Base-by-base conservation (phyloP, 2,113 vertebrate genomes). In the Microcebus ravelobensis region DNA sequence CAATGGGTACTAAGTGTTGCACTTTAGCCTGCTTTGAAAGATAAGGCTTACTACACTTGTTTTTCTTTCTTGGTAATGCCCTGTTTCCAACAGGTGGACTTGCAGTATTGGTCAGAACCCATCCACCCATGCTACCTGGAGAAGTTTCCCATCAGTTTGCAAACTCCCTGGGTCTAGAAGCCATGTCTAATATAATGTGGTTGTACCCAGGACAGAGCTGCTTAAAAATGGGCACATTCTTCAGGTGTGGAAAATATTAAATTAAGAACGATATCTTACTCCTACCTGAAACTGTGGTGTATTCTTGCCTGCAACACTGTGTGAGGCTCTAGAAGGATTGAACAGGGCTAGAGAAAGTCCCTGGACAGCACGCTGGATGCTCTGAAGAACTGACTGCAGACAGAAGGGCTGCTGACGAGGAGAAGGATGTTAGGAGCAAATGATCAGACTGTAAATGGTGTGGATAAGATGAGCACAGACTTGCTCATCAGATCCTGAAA, bases 401-500 rank as follows among this genome's bases (percentile, higher is more conserved):
- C 42, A 20, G 42, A 31, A 67, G 70, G 13, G 39, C 81, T 39
- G 85, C 18, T 89, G 83, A 57, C 76, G n/a, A 90, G 93, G 52
- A 0, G 0, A 45, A 57, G 67, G 52, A 42, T 68, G 8, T 80
- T 27, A 31, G 73, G 55, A 84, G 39, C 57, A 67, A 83, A 61
- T 23, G 70, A 55, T 73, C 48, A 8, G 65, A 87, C 61, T 27
- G 2, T 68, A 55, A 52, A 27, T 52, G 36, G 50, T 34, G 73
- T 45, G 68, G 61, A 25, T 57, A 4, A 8, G 73, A 94, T 96
- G 76, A 73, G 90, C 21, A 45, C 36, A 65, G 95, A 74, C 96
- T 91, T 96, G 96, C 79, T 83, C 61, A 21, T n/a, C 12, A 8
- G 76, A 82, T 92, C 71, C 68, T 45, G 87, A 90, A 93, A 73